Conservation (phyloP, 1,140 invertebrate genomes). For the Campoletis sonorensis region DNA sequence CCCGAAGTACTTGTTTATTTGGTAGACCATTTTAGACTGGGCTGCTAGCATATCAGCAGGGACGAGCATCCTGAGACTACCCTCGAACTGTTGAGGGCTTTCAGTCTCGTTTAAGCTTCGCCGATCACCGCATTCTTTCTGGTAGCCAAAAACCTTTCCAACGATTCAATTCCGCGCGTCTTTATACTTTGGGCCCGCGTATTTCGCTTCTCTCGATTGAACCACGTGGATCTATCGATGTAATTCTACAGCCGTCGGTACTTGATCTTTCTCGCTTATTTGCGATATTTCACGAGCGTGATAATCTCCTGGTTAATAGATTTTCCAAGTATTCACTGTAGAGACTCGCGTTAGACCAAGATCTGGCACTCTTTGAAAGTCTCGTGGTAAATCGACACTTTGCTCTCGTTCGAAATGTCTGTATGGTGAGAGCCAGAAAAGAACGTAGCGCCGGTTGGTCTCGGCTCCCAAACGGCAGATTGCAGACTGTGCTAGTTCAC, state of each 20-base stretch:
- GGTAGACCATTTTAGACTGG: slow-evolving; percentile 93
- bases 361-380: neutral
- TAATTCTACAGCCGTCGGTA: neutral
- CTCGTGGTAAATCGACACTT: neutral
- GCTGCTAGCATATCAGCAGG: slow-evolving; percentile 91
- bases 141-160: neutral
- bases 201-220: neutral
- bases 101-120: slow-evolving; percentile 20
- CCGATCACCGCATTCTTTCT: slow-evolving; percentile 49
- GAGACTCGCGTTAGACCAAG: neutral
- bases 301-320: neutral
- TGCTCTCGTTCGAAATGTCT: neutral
- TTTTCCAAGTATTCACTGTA: neutral
- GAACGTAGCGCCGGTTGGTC: slow-evolving; percentile 46
- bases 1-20: slow-evolving; percentile 95
- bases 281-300: neutral
- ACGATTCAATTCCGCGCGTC: neutral
- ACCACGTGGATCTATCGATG: neutral
- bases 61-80: slow-evolving; percentile 83
- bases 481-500: slow-evolving; percentile 67
- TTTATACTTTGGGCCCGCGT: neutral
- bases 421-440: slow-evolving; percentile 46
- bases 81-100: slow-evolving; percentile 16
- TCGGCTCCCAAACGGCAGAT: slow-evolving; percentile 64
- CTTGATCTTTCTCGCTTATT: neutral